phyloP scores from a whole-genome alignment of 2,888 invertebrate genomes.

The Lepidocyrtoides sp. region DNA sequence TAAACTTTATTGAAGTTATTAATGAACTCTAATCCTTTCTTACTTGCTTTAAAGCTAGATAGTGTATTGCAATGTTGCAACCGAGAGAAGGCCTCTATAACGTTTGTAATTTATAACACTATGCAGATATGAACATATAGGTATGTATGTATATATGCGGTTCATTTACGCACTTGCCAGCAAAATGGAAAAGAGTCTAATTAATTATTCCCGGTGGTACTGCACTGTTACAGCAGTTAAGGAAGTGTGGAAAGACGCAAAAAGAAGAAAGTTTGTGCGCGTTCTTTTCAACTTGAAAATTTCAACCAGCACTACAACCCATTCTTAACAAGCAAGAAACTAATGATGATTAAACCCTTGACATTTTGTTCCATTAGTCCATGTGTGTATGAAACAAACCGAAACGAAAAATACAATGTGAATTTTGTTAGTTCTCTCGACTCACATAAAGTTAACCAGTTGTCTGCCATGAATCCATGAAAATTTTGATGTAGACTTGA shows the following conservation, averaged over 20 bases:
- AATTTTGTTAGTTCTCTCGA: neutral
- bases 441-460: neutral
- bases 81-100: too few species aligned
- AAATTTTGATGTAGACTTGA: neutral
- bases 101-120: too few species aligned
- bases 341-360: slow-evolving; percentile 1
- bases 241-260: neutral
- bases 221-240: neutral
- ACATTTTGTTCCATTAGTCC: neutral
- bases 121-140: too few species aligned
- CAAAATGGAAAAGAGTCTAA: neutral
- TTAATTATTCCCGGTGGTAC: slow-evolving; percentile 17
- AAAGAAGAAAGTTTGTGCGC: neutral
- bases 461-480: neutral
- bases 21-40: too few species aligned
- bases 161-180: neutral
- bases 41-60: too few species aligned
- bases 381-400: neutral
- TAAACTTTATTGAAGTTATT: too few species aligned
- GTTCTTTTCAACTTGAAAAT: too few species aligned
- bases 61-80: too few species aligned
- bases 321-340: neutral
- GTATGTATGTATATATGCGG: too few species aligned
- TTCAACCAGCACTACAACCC: too few species aligned
- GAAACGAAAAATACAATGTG: neutral